phyloP scores from a whole-genome alignment of 2,888 invertebrate genomes.

The Pachycephus smyrnensis region DNA sequence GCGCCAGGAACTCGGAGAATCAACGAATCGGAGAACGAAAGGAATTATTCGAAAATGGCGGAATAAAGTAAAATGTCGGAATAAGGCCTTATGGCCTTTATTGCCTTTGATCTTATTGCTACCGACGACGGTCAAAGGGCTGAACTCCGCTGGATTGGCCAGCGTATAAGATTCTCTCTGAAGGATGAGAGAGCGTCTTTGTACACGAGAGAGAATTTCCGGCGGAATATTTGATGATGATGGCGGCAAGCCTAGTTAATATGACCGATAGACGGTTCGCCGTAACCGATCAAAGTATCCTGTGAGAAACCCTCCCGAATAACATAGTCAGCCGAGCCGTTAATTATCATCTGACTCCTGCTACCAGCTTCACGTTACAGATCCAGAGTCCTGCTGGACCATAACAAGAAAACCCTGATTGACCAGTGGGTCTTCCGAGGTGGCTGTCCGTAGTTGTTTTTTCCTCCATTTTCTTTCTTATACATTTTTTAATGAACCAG shows the following conservation, averaged over 20 bases:
- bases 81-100: too few relatives aligned
- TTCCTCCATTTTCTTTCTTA: background rate
- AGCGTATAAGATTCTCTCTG: too few relatives aligned
- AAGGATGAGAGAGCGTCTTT: too few relatives aligned
- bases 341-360: conserved; percentile 37
- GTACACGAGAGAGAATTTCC: too few relatives aligned
- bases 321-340: conserved; percentile 39
- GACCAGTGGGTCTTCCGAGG: background rate
- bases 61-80: background rate
- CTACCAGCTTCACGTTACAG: background rate
- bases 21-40: background rate
- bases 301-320: conserved; percentile 14
- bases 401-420: background rate
- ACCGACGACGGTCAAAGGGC: too few relatives aligned
- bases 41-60: background rate
- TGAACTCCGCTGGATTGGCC: too few relatives aligned
- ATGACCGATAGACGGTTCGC: conserved; percentile 52
- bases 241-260: conserved; percentile 53
- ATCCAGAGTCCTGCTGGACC: background rate
- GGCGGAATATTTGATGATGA: conserved; percentile 17
- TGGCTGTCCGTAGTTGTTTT: background rate
- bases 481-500: background rate
- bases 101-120: background rate
- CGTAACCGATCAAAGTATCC: conserved; percentile 51
- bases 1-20: background rate